A percentile compares a stretch with the other conserved stretches of the same genome.
These are phyloP conservation scores for Ecdyonurus torrentis DNA, from an alignment of 2,888 invertebrate species.

Conservation along the genomic window DNA sequence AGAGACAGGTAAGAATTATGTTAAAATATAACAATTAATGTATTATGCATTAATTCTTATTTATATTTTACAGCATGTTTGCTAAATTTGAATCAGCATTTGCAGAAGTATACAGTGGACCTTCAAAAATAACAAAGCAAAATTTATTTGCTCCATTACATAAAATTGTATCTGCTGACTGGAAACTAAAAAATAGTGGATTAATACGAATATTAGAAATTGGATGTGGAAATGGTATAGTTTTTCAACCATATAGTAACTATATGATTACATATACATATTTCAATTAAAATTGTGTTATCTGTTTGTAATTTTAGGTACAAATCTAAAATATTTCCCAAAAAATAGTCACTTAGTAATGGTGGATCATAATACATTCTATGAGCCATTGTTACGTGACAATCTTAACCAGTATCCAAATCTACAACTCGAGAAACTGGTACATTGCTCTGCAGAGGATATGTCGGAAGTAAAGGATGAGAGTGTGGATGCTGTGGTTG, in stretches of 20 bases:
- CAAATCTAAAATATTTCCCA: slow-evolving; percentile 7
- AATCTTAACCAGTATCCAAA: slow-evolving; percentile 4
- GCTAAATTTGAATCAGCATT: not conserved
- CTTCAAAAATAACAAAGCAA: not conserved
- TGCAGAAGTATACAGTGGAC: not conserved
- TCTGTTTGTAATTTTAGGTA: not conserved
- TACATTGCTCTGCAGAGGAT: slow-evolving; percentile 3
- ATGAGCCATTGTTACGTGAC: not conserved
- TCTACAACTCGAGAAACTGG: not conserved
- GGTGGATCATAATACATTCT: slow-evolving; percentile 2
- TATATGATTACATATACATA: not conserved
- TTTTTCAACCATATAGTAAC: not conserved
- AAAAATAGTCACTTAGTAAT: slow-evolving; percentile 3
- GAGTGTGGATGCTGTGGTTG: slow-evolving; percentile 2
- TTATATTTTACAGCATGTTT: not conserved
- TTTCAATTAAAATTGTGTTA: not conserved
- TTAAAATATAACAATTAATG: not conserved
- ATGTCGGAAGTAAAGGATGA: not conserved
- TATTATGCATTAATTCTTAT: not conserved
- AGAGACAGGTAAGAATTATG: slow-evolving; percentile 4
- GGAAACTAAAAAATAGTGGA: slow-evolving; percentile 7
- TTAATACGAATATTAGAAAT: slow-evolving; percentile 6
- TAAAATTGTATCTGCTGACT: slow-evolving; percentile 3
- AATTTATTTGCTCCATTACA: slow-evolving; percentile 3
- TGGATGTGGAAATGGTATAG: slow-evolving; percentile 6